These are phyloP conservation scores for Zaprionus inermis DNA, from an alignment of 1,140 invertebrate genomes.

Conservation along the genomic window DNA sequence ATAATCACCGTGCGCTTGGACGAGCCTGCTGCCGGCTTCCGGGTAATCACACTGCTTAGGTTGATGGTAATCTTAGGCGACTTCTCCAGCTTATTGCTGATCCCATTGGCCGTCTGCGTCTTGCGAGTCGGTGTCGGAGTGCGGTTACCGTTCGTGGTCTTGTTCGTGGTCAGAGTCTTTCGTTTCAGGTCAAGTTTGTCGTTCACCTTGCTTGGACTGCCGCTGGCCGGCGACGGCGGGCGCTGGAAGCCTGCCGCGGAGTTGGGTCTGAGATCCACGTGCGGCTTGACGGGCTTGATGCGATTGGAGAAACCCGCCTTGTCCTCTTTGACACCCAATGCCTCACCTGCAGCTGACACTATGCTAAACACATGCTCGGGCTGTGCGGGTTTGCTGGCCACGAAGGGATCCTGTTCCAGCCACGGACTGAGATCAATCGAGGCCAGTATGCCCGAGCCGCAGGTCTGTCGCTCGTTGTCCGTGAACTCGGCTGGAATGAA, in stretches of 20 bases:
- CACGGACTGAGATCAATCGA: conserved; percentile 80
- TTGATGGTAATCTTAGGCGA: conserved; percentile 59
- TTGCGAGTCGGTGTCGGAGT: conserved; percentile 53
- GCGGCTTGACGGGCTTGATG: conserved; percentile 45
- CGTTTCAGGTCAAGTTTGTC: conserved; percentile 80
- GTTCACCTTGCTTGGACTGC: conserved; percentile 56
- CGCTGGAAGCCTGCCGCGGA: conserved; percentile 59
- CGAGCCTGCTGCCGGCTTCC: conserved; percentile 37
- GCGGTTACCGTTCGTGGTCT: conserved; percentile 42
- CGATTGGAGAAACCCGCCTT: conserved; percentile 73
- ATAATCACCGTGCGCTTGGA: conserved; percentile 67
- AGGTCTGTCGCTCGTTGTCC: conserved; percentile 74
- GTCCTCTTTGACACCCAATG: conserved; percentile 58
- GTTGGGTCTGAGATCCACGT: conserved; percentile 61
- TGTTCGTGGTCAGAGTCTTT: conserved; percentile 51
- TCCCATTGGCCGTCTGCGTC: conserved; percentile 21
- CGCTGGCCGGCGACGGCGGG: conserved; percentile 18
- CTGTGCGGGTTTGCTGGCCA: background rate
- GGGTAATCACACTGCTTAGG: conserved; percentile 52
- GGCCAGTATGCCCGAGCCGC: conserved; percentile 63
- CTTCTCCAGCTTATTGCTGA: conserved; percentile 79
- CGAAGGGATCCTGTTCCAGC: conserved; percentile 80
- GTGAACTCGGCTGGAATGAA: conserved; percentile 74
- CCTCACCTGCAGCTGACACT: conserved; percentile 9
- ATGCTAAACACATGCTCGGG: conserved; percentile 54